Base-by-base conservation (phyloP, 92 coral and sea anemone genomes). In the Epizoanthus fatuus region DNA sequence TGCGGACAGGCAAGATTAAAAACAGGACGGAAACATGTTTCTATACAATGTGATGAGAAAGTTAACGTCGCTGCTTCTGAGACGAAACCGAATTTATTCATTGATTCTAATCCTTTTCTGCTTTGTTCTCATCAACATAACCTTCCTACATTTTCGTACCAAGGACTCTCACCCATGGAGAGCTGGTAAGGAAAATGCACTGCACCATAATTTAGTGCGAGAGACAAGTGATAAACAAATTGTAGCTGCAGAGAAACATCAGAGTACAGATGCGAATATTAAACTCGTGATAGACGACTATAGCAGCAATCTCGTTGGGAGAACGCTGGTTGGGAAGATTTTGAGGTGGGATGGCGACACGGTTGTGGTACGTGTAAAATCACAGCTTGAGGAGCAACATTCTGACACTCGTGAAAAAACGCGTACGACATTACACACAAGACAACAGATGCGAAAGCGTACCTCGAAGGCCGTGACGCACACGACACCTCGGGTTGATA, bases 81-180 rank as follows among this genome's bases (percentile, higher is more conserved):
- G 80, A 14, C 35, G 65, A 74, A 53, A 63, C 38, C 64, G 80
- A 53, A 54, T 53, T 11, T 74, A 14, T 20, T 53, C 49, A 12
- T 42, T 32, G 80, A 74, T 74, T 4, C n/a, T 55, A 1, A 37
- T 35, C 35, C 80, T 74, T 12, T 19, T 74, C 8, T 5, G 4
- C 22, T n/a, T 55, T 22, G 20, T 51, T 7, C 64, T 55, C 14
- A 13, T 54, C 14, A 51, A 11, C 9, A 52, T 55, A 12, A 74
- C 56, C 42, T 6, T 53, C 47, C 7, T 55, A 25, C 32, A 51
- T 29, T 74, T 22, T 54, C 64, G 40, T 4, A 17, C 45, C 47
- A 55, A 19, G 25, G 25, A 74, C 12, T 51, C 49, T 22, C 47
- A 74, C 29, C 15, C 7, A 53, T 63, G 64, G 57, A 16, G 8